Percentiles rank a stretch among this genome's conserved stretches.
phyloP scores from a whole-genome alignment of 1,140 invertebrate species.

The Adoxophyes honmai region DNA sequence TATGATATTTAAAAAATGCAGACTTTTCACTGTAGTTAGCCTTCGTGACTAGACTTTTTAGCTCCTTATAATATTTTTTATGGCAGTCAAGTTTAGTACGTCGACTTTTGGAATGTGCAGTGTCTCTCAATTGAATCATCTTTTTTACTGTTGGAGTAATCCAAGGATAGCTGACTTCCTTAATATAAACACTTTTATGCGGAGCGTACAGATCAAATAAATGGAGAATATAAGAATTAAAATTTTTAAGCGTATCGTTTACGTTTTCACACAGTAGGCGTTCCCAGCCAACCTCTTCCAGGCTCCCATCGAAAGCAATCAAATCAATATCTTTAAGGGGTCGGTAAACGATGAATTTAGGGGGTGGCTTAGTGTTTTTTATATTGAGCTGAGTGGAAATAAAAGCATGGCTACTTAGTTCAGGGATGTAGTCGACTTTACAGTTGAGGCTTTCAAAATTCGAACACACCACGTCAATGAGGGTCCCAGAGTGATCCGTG shows the following conservation, averaged over 20 bases:
- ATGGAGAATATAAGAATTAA: background rate
- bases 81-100: background rate
- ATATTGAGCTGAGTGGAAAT: background rate
- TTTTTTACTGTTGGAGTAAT: background rate
- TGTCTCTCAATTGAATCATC: background rate
- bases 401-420: conserved; percentile 14
- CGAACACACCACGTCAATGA: conserved; percentile 5
- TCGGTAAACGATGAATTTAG: background rate
- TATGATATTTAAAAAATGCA: background rate
- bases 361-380: background rate
- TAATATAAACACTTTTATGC: background rate
- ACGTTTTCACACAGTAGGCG: background rate
- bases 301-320: background rate
- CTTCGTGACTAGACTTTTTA: background rate
- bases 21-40: background rate
- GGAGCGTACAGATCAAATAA: background rate
- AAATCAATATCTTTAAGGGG: background rate
- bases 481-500: background rate
- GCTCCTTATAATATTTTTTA: background rate
- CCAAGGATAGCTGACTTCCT: background rate
- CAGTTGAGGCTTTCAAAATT: background rate
- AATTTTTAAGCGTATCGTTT: background rate
- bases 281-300: background rate
- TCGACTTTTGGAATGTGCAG: background rate
- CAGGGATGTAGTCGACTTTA: conserved; percentile 2